Conservation (phyloP, 2,113 vertebrate genomes). For the Rousettus leschenaultii region DNA sequence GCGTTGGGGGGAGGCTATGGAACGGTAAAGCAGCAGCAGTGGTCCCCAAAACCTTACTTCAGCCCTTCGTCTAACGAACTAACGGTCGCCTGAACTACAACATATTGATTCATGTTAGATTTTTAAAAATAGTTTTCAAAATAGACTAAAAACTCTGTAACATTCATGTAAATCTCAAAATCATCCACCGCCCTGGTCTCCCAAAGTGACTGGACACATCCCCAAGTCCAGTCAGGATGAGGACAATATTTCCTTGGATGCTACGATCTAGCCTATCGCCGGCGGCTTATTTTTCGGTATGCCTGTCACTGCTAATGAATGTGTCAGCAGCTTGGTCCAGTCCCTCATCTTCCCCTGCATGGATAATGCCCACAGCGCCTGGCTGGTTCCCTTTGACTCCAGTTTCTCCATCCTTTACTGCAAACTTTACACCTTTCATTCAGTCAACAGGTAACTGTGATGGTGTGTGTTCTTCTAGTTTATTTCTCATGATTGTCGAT, state of each 20-base stretch:
- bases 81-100: neutral
- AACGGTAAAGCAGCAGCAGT: neutral
- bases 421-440: neutral
- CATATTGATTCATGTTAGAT: neutral
- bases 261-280: neutral
- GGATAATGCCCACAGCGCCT: neutral
- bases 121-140: neutral
- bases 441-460: neutral
- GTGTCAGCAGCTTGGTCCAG: neutral
- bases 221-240: neutral
- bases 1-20: neutral
- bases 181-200: neutral
- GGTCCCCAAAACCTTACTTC: neutral
- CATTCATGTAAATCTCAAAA: neutral
- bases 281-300: neutral
- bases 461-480: neutral
- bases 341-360: neutral
- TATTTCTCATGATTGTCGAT: neutral
- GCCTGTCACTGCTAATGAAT: neutral
- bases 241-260: neutral
- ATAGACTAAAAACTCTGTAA: neutral
- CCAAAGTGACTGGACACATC: neutral
- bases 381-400: neutral
- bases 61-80: neutral
- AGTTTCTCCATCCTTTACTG: neutral